Evolutionary conservation across 2,113 vertebrate genomes (phyloP).

Genomic region (Gopherus evgoodei): DNA sequence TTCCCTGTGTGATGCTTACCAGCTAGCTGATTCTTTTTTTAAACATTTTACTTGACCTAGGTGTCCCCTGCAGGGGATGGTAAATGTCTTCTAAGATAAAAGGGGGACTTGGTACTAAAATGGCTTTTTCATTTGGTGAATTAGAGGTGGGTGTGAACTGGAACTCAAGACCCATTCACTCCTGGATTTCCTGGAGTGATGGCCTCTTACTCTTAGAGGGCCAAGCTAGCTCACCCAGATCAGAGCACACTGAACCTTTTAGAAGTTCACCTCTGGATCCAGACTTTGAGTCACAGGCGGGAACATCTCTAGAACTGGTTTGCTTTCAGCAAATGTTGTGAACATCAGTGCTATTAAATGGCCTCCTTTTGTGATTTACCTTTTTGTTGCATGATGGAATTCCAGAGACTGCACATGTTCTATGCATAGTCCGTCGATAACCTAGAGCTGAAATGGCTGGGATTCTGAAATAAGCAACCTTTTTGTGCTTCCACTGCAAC

Average conservation of each 20-base stretch:
- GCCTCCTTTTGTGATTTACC: slow-evolving; percentile 40
- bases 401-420: accelerated
- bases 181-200: neutral
- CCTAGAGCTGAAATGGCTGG: neutral
- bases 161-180: neutral
- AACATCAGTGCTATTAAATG: neutral
- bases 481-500: neutral
- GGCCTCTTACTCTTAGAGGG: neutral
- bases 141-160: neutral
- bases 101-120: neutral
- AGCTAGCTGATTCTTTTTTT: neutral
- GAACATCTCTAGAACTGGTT: neutral
- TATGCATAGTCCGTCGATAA: accelerated
- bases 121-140: slow-evolving; percentile 31
- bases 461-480: neutral
- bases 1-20: accelerated
- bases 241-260: neutral
- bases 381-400: neutral
- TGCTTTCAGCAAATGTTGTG: neutral
- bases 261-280: neutral
- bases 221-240: neutral
- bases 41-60: accelerated
- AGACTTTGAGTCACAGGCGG: neutral
- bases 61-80: neutral
- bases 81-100: neutral